Evolutionary conservation across 2,113 vertebrate genomes (phyloP).

Genomic region (Phrynocephalus versicolor): DNA sequence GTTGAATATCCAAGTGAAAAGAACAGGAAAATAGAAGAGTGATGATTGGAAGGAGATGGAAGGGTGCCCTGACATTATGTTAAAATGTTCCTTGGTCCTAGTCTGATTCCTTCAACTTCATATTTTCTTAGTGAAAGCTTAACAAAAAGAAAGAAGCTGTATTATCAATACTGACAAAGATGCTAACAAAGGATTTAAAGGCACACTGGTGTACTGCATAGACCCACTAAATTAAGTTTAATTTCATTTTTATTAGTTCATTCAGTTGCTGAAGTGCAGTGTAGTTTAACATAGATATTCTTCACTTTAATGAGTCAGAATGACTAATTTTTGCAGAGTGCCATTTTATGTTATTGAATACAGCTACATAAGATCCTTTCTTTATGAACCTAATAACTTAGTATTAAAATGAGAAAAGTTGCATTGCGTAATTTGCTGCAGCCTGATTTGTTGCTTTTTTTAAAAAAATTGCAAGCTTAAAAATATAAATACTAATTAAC

Average conservation of each 20-base stretch:
- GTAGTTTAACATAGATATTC: neutral
- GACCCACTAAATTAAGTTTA: neutral
- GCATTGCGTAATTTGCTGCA: neutral
- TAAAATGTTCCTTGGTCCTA: neutral
- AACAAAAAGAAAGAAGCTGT: neutral
- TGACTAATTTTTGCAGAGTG: neutral
- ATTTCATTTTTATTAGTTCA: neutral
- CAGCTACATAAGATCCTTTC: neutral
- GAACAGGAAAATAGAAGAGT: too few species aligned
- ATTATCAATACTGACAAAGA: neutral
- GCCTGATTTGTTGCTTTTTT: neutral
- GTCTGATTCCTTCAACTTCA: neutral
- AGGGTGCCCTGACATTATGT: neutral
- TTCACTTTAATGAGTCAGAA: neutral
- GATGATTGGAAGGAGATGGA: too few species aligned
- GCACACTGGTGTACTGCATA: neutral
- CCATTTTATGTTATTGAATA: neutral
- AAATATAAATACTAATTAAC: slow-evolving; percentile 50
- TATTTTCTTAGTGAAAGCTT: neutral
- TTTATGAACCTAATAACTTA: too few species aligned
- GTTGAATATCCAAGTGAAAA: too few species aligned
- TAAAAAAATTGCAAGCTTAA: neutral
- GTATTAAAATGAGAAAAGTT: neutral
- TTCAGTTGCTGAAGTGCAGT: neutral
- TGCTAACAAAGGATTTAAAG: neutral